Base-by-base conservation (phyloP, 1,140 invertebrate species). In the Drosophila pallidifrons region DNA sequence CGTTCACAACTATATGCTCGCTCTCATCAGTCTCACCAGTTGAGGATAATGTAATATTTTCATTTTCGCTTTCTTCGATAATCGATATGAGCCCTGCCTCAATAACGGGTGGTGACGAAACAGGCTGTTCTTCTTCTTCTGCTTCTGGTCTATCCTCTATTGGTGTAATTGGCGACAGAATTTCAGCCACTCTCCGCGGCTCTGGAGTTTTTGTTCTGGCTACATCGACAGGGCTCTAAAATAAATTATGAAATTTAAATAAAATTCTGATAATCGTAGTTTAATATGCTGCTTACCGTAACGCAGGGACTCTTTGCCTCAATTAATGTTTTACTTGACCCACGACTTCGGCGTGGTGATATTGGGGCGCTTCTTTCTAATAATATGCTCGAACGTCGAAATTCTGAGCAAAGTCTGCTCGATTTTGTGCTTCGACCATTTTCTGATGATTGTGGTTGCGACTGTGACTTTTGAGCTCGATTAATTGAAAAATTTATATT, bases 41-140 rank as follows among this genome's bases (percentile, higher is more conserved):
- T 1, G 54, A 54, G 6, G 68, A 71, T 3, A 45, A 63, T 5
- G 58, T 38, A 0, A 0, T 38, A 4, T 64, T 54, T 3, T 75
- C 73, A 16, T n/a, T 30, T 1, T 75, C 73, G 2, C 30, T 59
- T 7, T 75, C 73, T 54, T 75, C 73, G 1, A 59, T 64, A 30
- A 75, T 65, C 11, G 73, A 71, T 46, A 71, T 59, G 8, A 45
- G n/a, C 1, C 55, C 30, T 5, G 8, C 1, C 13, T 10, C 1
- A 3, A 38, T 47, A 10, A 16, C n/a, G 8, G 28, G 5, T 8
- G 41, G 3, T n/a, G 49, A 20, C n/a, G 11, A 25, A 4, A 3
- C 5, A 7, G 8, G n/a, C 1, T 35, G 52, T 6, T 35, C 32
- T 55, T 38, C 52, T 15, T 60, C 20, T 16, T 60, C 47, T 52